Evolutionary conservation across 2,113 vertebrate genomes (phyloP).

Genomic region (Cettia cetti): DNA sequence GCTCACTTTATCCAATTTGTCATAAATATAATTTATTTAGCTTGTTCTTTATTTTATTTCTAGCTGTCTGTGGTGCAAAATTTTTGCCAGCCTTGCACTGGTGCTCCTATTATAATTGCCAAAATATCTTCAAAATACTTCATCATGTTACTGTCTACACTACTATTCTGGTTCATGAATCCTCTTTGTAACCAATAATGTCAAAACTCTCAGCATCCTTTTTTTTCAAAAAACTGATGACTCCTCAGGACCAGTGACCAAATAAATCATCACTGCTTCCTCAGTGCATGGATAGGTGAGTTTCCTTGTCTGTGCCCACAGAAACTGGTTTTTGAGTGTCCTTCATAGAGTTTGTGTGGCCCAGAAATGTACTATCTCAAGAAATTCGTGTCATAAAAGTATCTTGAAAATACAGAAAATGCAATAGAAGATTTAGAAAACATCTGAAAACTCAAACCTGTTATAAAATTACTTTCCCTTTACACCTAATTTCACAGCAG

Average conservation of each 20-base stretch:
- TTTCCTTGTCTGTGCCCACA: neutral
- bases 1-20: neutral
- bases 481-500: neutral
- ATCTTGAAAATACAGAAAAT: neutral
- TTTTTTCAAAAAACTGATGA: neutral
- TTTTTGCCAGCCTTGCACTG: neutral
- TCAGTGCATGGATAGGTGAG: neutral
- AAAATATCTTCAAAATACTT: neutral
- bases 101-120: neutral
- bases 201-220: neutral
- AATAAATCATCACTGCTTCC: neutral
- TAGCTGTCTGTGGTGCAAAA: neutral
- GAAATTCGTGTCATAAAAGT: neutral
- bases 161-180: neutral
- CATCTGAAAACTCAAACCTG: neutral
- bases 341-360: neutral
- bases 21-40: neutral
- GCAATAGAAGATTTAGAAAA: neutral
- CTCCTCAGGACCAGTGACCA: neutral
- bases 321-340: neutral
- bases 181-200: neutral
- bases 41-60: neutral
- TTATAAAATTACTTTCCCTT: neutral
- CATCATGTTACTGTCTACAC: neutral
- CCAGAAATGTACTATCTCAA: neutral